Evolutionary conservation across 2,113 vertebrate species (phyloP).

Genomic region (Paratilapia polleni): DNA sequence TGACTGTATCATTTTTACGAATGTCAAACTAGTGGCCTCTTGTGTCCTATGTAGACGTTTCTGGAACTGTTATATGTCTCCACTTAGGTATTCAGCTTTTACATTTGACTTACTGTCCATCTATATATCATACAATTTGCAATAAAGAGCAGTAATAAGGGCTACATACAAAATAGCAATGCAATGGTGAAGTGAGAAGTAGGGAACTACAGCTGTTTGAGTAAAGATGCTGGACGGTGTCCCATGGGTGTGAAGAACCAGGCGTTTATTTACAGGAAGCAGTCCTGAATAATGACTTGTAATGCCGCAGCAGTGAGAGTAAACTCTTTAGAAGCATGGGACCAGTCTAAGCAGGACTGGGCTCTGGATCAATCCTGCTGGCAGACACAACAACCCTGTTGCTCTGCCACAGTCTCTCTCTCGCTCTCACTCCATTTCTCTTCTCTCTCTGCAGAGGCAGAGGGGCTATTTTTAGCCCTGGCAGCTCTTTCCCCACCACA

Average conservation of each 20-base stretch:
- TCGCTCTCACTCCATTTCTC: slow-evolving; percentile 33
- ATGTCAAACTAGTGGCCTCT: background rate
- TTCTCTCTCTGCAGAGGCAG: slow-evolving; percentile 62
- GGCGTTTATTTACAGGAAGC: slow-evolving; percentile 49
- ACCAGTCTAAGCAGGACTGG: slow-evolving; percentile 54
- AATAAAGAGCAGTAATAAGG: background rate
- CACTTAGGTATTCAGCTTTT: background rate
- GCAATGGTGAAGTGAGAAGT: background rate
- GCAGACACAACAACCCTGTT: slow-evolving; percentile 70
- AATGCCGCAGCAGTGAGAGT: slow-evolving; percentile 51
- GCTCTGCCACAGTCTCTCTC: slow-evolving; percentile 47
- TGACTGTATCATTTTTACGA: background rate
- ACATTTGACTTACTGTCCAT: background rate
- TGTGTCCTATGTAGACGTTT: background rate
- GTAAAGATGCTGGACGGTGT: slow-evolving; percentile 23
- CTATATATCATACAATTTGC: background rate
- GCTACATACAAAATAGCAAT: background rate
- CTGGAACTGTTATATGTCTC: background rate
- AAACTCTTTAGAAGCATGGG: slow-evolving; percentile 49
- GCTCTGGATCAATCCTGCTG: slow-evolving; percentile 63
- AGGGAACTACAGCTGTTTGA: slow-evolving; percentile 8
- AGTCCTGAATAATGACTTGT: slow-evolving; percentile 52
- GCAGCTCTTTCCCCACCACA: slow-evolving; percentile 25
- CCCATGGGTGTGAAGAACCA: slow-evolving; percentile 13
- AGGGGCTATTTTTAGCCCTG: slow-evolving; percentile 74